phyloP scores from a whole-genome alignment of 2,888 invertebrate species.

The Cerastis leucographa region DNA sequence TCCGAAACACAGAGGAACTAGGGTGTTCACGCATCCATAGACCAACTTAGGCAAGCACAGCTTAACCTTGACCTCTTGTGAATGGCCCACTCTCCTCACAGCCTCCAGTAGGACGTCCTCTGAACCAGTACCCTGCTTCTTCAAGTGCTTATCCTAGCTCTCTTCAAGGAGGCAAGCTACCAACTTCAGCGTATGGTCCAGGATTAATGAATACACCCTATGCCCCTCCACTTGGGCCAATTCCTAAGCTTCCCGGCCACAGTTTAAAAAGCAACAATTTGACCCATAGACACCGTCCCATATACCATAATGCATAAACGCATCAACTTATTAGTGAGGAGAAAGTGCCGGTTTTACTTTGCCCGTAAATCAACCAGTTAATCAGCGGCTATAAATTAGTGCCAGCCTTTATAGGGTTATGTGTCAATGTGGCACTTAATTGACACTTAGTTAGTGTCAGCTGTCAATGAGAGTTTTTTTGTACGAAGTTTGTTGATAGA shows the following conservation, averaged over 20 bases:
- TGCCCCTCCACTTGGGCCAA: slow-evolving; percentile 64
- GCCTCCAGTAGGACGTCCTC: slow-evolving; percentile 48
- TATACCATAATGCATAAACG: slow-evolving; percentile 37
- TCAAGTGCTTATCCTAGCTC: slow-evolving; percentile 74
- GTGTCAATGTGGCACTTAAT: slow-evolving; percentile 27
- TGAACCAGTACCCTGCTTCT: slow-evolving; percentile 66
- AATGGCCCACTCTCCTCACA: slow-evolving; percentile 81
- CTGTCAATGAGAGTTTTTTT: background rate
- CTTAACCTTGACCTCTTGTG: too few relatives aligned
- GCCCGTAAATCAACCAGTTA: slow-evolving; percentile 39
- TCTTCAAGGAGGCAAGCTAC: slow-evolving; percentile 67
- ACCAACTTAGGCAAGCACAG: too few relatives aligned
- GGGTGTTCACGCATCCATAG: too few relatives aligned
- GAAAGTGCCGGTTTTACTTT: slow-evolving; percentile 34
- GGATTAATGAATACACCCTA: slow-evolving; percentile 66
- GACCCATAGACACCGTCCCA: slow-evolving; percentile 20
- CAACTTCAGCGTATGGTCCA: slow-evolving; percentile 67
- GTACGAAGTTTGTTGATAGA: background rate
- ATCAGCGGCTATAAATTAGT: slow-evolving; percentile 43
- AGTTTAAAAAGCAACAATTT: background rate
- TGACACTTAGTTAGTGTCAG: slow-evolving; percentile 36
- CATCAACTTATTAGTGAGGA: slow-evolving; percentile 21
- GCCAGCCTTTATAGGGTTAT: slow-evolving; percentile 25
- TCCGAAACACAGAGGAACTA: too few relatives aligned
- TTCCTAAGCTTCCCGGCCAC: slow-evolving; percentile 69